Evolutionary conservation across 2,797 vertebrate species (phyloP), one percentile per base, ranked within the genome.

Genomic region (Pseudotriccus pelzelni): DNA sequence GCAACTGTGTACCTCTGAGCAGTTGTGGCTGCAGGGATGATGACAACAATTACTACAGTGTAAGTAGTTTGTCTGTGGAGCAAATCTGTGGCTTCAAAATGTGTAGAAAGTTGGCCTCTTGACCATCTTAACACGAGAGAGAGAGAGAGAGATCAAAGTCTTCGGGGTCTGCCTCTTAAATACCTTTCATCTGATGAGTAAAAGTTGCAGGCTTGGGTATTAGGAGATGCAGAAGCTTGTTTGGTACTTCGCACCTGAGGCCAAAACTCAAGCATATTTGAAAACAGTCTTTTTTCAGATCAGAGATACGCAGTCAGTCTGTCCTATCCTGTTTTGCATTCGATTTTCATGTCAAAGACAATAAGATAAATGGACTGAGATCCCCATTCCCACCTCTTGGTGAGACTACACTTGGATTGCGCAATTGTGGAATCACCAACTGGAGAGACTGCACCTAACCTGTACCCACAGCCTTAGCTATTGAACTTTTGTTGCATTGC

Each of bases 21-120:
- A 88, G 96, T 18, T 99, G 99, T 37, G 98, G 98, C 73, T 99
- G 98, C 92, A 96, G 97, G 36, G 98, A 98, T 60, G 86, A 94
- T 22, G 93, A 98, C n/a, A 97, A 98, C 90, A 96, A 92, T 63
- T 98, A 96, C 91, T 92, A 98, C 94, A 87, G 96, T 0, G 98
- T 99, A 97, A 98, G 98, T 94, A 82, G 43, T 39, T 83, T 50
- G 5, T 52, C 28, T 81, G n/a, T 44, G 50, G 23, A 77, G 23
- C 24, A 87, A 82, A 87, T 46, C 21, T 77, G 37, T 87, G 56
- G 9, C 55, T 80, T 66, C 9, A 81, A 46, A 78, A 58, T 41
- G 34, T 44, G 19, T 56, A 80, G 64, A 32, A 80, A 89, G 30
- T 87, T 82, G 24, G 19, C 67, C 20, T 68, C 14, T 49, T 83